phyloP scores from a whole-genome alignment of 2,113 vertebrate species.

The Mystacornis crossleyi region DNA sequence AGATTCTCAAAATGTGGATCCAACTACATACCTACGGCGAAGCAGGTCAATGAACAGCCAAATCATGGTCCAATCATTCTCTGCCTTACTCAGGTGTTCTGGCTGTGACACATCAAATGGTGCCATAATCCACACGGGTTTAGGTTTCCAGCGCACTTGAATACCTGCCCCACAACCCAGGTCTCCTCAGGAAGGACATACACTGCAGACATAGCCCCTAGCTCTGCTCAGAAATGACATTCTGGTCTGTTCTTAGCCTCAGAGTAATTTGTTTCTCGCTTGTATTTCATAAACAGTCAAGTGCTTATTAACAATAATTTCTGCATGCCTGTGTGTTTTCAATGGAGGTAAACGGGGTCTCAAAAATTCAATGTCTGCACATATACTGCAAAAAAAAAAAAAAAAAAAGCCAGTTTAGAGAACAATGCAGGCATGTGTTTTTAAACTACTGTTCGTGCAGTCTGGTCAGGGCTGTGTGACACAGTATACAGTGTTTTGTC shows the following conservation, averaged over 20 bases:
- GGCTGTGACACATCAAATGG: not conserved
- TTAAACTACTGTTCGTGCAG: slow-evolving; percentile 68
- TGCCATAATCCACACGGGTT: not conserved
- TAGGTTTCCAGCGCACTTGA: not conserved
- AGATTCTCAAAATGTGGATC: not conserved
- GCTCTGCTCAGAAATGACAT: not conserved
- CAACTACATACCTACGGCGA: not conserved
- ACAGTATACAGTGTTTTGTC: slow-evolving; percentile 85
- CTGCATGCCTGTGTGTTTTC: not conserved
- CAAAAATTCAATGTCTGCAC: slow-evolving; percentile 39
- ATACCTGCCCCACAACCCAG: not conserved
- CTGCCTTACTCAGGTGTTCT: not conserved
- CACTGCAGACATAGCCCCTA: not conserved
- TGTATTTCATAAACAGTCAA: not conserved
- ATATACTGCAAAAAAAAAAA: not conserved
- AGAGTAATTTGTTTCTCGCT: not conserved
- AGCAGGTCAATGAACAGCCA: not conserved
- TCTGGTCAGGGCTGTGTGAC: slow-evolving; percentile 74
- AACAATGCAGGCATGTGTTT: slow-evolving; percentile 76
- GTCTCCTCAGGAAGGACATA: not conserved
- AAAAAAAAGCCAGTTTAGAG: slow-evolving; percentile 28
- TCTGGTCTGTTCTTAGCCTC: not conserved
- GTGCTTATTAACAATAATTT: not conserved
- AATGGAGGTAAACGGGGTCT: not conserved
- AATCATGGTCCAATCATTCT: not conserved